Evolutionary conservation across 2,888 invertebrate genomes (phyloP).

Genomic region (Cerastis leucographa): DNA sequence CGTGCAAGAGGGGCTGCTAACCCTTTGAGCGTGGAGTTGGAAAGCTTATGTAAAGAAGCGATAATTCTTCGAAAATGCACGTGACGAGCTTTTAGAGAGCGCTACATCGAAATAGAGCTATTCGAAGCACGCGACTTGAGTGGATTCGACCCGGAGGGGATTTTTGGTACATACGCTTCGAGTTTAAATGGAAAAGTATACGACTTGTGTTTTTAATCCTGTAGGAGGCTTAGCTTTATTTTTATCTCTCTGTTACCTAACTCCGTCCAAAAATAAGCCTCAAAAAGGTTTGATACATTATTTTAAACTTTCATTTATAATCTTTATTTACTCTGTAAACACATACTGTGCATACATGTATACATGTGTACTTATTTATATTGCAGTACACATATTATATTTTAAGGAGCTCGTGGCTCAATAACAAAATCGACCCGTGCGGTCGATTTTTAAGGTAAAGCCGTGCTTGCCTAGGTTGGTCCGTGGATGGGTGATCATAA

Average conservation of each 20-base stretch:
- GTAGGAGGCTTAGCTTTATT: slow-evolving; percentile 40
- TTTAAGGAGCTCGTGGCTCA: not conserved
- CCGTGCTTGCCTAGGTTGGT: no score
- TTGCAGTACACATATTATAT: not conserved
- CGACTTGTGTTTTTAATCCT: slow-evolving; percentile 49
- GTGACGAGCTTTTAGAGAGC: slow-evolving; percentile 57
- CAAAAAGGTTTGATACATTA: slow-evolving; percentile 36
- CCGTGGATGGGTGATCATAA: no score
- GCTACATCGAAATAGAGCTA: slow-evolving; percentile 46
- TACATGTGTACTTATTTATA: not conserved
- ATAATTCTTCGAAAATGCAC: slow-evolving; percentile 51
- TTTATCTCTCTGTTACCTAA: slow-evolving; percentile 36
- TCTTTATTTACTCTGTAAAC: slow-evolving; percentile 30
- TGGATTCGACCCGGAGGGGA: slow-evolving; percentile 48
- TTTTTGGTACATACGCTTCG: slow-evolving; percentile 46
- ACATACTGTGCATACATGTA: not conserved
- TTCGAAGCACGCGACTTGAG: slow-evolving; percentile 43
- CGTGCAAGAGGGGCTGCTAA: slow-evolving; percentile 40
- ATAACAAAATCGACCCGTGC: no score
- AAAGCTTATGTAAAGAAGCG: slow-evolving; percentile 47
- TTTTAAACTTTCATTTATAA: slow-evolving; percentile 19
- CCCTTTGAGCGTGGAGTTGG: slow-evolving; percentile 41
- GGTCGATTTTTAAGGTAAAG: no score
- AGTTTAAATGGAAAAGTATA: slow-evolving; percentile 49
- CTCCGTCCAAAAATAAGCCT: slow-evolving; percentile 60